A percentile compares a stretch with the other conserved stretches of the same genome.
Conservation (phyloP, 2,888 invertebrate species). For the Xestia rhomboidea region DNA sequence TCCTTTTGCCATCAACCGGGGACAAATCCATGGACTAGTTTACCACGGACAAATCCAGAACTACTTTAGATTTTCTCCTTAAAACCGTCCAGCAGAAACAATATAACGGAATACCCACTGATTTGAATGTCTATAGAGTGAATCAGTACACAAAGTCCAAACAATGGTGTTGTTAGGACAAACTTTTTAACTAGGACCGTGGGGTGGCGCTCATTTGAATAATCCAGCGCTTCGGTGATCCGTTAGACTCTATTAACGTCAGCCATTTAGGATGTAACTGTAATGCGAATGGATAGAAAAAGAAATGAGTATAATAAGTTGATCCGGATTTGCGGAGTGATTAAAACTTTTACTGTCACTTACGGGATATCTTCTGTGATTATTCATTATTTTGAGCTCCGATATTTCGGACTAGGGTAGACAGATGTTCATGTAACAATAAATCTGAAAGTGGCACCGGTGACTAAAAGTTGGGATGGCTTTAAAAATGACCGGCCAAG, state of each 20-base stretch:
- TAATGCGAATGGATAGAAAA: not conserved
- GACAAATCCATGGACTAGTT: not conserved
- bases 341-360: no score
- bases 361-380: no score
- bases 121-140: slow-evolving; percentile 66
- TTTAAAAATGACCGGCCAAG: no score
- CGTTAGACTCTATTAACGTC: slow-evolving; percentile 68
- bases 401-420: no score
- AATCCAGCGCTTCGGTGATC: slow-evolving; percentile 69
- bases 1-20: not conserved
- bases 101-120: slow-evolving; percentile 44
- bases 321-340: not conserved
- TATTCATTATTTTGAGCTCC: no score
- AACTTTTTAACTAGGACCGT: slow-evolving; percentile 67
- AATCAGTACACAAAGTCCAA: slow-evolving; percentile 64
- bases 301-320: not conserved
- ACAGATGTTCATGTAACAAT: no score
- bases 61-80: slow-evolving; percentile 20
- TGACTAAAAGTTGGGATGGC: no score
- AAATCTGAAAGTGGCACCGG: no score
- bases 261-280: slow-evolving; percentile 57
- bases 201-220: slow-evolving; percentile 69
- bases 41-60: not conserved
- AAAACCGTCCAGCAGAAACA: slow-evolving; percentile 39
- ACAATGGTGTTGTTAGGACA: slow-evolving; percentile 65